Percentiles rank a stretch among this genome's conserved stretches.
phyloP scores from a whole-genome alignment of 1,140 invertebrate genomes.

The Drosophila subpulchrella region DNA sequence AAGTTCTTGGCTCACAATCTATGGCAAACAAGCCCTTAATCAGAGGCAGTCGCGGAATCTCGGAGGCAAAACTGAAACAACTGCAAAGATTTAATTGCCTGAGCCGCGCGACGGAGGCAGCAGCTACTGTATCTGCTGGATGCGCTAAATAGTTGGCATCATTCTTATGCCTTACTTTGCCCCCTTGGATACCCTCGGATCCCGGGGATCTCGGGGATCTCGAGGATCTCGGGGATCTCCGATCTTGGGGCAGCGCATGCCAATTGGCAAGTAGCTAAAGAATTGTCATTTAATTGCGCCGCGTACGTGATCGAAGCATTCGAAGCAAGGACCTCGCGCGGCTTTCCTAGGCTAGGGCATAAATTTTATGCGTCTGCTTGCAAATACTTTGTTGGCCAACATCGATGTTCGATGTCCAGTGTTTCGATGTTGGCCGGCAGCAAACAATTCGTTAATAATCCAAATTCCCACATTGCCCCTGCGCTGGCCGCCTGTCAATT shows the following conservation, averaged over 20 bases:
- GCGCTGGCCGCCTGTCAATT: slow-evolving; percentile 69
- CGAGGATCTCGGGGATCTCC: slow-evolving; percentile 16
- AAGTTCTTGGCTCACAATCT: slow-evolving; percentile 49
- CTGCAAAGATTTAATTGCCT: slow-evolving; percentile 81
- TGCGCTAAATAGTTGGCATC: slow-evolving; percentile 83
- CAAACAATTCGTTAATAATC: slow-evolving; percentile 83
- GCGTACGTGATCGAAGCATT: slow-evolving; percentile 82
- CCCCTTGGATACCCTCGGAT: slow-evolving; percentile 13
- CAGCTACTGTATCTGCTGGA: slow-evolving; percentile 77
- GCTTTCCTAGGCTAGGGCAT: slow-evolving; percentile 52
- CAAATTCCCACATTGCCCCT: slow-evolving; percentile 79
- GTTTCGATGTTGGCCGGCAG: slow-evolving; percentile 55
- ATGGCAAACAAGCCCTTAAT: slow-evolving; percentile 73
- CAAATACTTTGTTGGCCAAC: slow-evolving; percentile 44
- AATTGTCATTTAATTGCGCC: slow-evolving; percentile 83
- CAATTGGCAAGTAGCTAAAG: slow-evolving; percentile 80
- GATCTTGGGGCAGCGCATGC: slow-evolving; percentile 59
- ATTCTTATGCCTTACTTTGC: slow-evolving; percentile 81
- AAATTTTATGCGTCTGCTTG: slow-evolving; percentile 77
- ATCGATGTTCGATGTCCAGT: slow-evolving; percentile 25
- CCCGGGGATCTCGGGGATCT: neutral
- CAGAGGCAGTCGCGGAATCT: slow-evolving; percentile 66
- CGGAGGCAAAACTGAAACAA: slow-evolving; percentile 70
- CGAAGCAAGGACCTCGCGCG: slow-evolving; percentile 42
- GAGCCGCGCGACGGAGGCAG: slow-evolving; percentile 16